Evolutionary conservation across 2,113 vertebrate genomes (phyloP).

Genomic region (Podilymbus podiceps): DNA sequence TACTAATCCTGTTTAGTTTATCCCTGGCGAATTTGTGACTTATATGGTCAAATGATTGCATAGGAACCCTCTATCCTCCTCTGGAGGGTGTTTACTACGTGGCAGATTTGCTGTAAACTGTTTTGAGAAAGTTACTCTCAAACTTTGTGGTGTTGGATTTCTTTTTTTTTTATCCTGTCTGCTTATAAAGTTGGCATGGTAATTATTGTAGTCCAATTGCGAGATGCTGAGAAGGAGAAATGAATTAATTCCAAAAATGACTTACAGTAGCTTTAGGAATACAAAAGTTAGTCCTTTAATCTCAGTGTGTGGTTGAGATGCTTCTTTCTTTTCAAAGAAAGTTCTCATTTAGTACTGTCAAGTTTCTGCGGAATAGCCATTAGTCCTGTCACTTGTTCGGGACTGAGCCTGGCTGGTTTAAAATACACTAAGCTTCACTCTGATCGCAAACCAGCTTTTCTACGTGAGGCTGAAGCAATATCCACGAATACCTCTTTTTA

Average conservation of each 20-base stretch:
- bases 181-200: not conserved
- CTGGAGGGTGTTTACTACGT: not conserved
- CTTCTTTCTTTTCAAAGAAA: constrained; percentile 4
- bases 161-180: not conserved
- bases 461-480: not conserved
- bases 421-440: not conserved
- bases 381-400: not conserved
- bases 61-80: not conserved
- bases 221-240: not conserved
- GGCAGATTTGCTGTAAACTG: not conserved
- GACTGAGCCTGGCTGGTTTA: not conserved
- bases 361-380: not conserved
- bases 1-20: not conserved
- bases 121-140: not conserved
- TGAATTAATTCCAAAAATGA: not conserved
- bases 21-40: not conserved
- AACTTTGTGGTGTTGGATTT: not conserved
- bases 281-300: not conserved
- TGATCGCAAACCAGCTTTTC: not conserved
- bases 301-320: not conserved
- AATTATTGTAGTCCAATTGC: not conserved
- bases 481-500: not conserved
- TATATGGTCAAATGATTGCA: not conserved
- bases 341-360: not conserved
- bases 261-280: not conserved